Conservation (phyloP, 2,113 vertebrate genomes). For the Phycodurus eques region DNA sequence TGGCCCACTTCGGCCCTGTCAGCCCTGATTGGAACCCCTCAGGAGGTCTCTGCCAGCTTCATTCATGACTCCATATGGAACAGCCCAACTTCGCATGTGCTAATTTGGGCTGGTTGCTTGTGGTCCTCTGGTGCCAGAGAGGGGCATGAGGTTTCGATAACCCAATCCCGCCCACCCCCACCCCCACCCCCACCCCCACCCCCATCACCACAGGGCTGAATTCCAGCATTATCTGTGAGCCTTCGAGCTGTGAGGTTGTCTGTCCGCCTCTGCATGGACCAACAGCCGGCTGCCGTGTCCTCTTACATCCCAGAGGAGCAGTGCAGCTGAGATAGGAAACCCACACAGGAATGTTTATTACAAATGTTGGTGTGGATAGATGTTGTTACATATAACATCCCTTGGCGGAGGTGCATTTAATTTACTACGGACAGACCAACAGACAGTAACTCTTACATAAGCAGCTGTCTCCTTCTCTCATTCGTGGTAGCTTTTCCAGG, state of each 20-base stretch:
- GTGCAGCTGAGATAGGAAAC: conserved; percentile 36
- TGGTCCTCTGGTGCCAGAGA: conserved; percentile 60
- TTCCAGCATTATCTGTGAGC: conserved; percentile 70
- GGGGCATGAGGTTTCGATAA: conserved; percentile 69
- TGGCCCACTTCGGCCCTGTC: conserved; percentile 48
- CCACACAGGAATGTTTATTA: conserved; percentile 51
- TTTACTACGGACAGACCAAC: conserved; percentile 39
- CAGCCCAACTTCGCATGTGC: conserved; percentile 39
- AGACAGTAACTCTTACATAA: conserved; percentile 64
- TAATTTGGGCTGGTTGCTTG: conserved; percentile 72
- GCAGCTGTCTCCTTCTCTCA: conserved; percentile 71
- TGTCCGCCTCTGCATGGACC: conserved; percentile 23
- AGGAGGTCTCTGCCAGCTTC: conserved; percentile 43
- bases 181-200: conserved; percentile 3
- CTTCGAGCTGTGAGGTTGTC: conserved; percentile 36
- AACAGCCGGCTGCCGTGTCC: conserved; percentile 30
- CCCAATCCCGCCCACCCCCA: not conserved
- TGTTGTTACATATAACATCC: conserved; percentile 42
- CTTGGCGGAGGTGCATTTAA: conserved; percentile 46
- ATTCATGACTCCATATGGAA: conserved; percentile 71
- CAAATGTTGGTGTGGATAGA: conserved; percentile 37
- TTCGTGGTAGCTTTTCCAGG: conserved; percentile 68
- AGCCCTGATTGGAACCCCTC: conserved; percentile 55
- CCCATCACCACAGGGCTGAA: conserved; percentile 47
- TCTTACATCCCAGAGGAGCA: conserved; percentile 28